phyloP scores from a whole-genome alignment of 2,113 vertebrate species.

The Chascanopsetta lugubris region DNA sequence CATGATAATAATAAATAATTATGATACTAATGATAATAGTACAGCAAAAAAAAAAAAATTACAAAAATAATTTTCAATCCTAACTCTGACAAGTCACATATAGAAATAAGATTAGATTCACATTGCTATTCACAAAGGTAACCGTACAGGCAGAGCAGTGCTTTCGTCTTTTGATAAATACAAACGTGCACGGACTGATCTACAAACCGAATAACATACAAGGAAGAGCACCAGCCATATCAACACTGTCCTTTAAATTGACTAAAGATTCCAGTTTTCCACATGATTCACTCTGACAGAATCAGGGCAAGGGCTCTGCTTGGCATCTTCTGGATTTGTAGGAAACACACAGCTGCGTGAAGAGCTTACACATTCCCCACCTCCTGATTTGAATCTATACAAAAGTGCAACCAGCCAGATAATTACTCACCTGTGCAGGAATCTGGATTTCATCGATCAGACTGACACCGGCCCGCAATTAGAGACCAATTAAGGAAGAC shows the following conservation, averaged over 20 bases:
- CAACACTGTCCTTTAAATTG: neutral
- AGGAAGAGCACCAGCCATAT: neutral
- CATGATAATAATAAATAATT: too few species aligned
- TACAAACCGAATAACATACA: neutral
- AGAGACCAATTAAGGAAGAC: neutral
- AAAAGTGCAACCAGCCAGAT: neutral
- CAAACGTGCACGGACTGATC: neutral
- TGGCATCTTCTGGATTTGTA: neutral
- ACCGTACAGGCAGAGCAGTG: neutral
- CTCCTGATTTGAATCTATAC: neutral
- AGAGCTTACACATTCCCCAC: neutral
- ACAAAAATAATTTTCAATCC: too few species aligned
- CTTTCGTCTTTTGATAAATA: neutral
- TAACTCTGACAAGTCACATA: neutral
- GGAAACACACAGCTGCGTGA: neutral
- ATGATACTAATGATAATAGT: too few species aligned
- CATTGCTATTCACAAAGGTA: neutral
- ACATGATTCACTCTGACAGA: neutral
- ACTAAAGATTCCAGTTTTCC: neutral
- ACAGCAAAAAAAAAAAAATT: too few species aligned
- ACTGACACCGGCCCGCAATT: neutral
- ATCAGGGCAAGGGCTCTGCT: too few species aligned
- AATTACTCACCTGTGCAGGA: neutral
- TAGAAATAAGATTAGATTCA: slow-evolving; percentile 1
- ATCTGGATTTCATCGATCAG: slow-evolving; percentile 7